These are phyloP conservation scores for Dorcus parallelipipedus DNA, from an alignment of 2,888 invertebrate species.

Conservation along the genomic window DNA sequence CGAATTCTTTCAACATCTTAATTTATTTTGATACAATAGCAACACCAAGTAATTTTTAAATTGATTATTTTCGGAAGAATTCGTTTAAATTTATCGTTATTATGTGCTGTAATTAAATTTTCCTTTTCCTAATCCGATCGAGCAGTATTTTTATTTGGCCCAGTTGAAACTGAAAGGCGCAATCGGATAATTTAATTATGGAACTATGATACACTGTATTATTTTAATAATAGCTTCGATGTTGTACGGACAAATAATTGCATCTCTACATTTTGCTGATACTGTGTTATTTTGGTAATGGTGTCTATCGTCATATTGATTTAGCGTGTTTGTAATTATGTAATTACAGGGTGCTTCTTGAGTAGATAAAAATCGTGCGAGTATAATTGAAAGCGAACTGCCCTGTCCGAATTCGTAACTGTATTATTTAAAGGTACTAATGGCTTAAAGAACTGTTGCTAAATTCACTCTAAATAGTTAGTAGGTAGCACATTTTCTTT, in stretches of 20 bases:
- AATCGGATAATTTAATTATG: background rate
- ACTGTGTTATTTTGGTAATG: constrained; percentile 13
- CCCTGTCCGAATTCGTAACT: background rate
- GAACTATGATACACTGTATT: background rate
- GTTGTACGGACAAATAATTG: constrained; percentile 8
- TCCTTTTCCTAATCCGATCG: background rate
- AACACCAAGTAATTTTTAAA: too few species aligned
- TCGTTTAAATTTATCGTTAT: background rate
- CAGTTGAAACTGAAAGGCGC: background rate
- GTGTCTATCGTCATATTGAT: constrained; percentile 14
- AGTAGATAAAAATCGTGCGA: background rate
- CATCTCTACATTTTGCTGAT: constrained; percentile 8
- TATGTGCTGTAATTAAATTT: background rate
- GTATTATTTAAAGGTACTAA: constrained; percentile 22
- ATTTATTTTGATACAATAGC: background rate
- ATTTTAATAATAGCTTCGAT: constrained; percentile 7
- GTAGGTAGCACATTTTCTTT: constrained; percentile 29
- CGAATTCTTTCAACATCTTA: background rate
- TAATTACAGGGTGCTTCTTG: background rate
- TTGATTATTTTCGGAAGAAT: background rate
- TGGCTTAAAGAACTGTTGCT: constrained; percentile 19
- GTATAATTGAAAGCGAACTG: too few species aligned
- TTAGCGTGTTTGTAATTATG: background rate
- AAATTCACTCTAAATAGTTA: constrained; percentile 19
- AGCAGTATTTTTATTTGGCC: too few species aligned